These are phyloP conservation scores for Betta splendens DNA, from an alignment of 2,797 vertebrate genomes.

Conservation along the genomic window DNA sequence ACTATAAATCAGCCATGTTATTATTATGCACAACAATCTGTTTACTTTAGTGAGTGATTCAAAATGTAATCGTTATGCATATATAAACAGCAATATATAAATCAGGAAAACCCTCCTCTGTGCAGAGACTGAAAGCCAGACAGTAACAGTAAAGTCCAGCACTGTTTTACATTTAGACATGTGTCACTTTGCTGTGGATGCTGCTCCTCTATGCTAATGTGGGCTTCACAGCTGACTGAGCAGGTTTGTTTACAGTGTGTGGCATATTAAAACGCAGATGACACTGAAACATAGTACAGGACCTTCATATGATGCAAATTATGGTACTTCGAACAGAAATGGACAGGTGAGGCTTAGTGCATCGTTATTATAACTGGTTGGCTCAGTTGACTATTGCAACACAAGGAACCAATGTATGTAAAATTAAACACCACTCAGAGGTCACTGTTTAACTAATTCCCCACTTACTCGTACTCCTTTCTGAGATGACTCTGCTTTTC, in stretches of 20 bases:
- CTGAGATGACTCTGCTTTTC: slow-evolving; percentile 17
- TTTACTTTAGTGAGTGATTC: slow-evolving; percentile 34
- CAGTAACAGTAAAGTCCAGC: no score
- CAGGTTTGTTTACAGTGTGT: slow-evolving; percentile 3
- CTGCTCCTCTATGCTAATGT: slow-evolving; percentile 21
- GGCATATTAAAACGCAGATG: slow-evolving; percentile 8
- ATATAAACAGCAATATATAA: slow-evolving; percentile 8
- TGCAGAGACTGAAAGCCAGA: no score
- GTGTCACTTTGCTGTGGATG: not conserved
- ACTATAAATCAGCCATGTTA: slow-evolving; percentile 55
- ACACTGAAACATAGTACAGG: not conserved
- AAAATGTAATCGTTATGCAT: slow-evolving; percentile 15
- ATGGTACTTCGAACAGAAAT: slow-evolving; percentile 14
- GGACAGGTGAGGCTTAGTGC: not conserved
- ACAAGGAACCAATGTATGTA: slow-evolving; percentile 13
- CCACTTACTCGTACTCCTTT: not conserved
- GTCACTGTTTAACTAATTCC: slow-evolving; percentile 7
- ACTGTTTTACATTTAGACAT: not conserved
- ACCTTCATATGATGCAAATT: slow-evolving; percentile 33
- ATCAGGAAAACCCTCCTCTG: no score
- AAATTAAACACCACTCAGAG: not conserved
- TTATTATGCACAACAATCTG: slow-evolving; percentile 69
- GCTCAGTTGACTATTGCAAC: slow-evolving; percentile 15
- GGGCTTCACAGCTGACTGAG: not conserved
- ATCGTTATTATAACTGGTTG: slow-evolving; percentile 5